Evolutionary conservation across 2,888 invertebrate genomes (phyloP).

Genomic region (Ctenicera cuprea): DNA sequence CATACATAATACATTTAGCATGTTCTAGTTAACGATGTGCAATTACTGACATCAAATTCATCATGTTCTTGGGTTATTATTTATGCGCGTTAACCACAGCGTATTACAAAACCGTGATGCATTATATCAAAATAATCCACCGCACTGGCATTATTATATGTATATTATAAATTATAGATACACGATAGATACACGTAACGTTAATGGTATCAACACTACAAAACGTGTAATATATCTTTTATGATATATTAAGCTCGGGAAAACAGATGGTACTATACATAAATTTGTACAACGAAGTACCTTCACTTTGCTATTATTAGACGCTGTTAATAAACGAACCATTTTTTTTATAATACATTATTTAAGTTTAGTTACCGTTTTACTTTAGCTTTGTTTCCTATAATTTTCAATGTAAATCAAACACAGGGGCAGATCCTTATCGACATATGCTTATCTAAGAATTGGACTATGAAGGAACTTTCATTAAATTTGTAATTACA

Average conservation of each 20-base stretch:
- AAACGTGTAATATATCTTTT: slow-evolving; percentile 40
- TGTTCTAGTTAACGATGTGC: slow-evolving; percentile 34
- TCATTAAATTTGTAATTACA: no score
- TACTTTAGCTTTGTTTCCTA: neutral
- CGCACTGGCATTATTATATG: slow-evolving; percentile 38
- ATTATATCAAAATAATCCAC: slow-evolving; percentile 41
- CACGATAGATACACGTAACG: slow-evolving; percentile 39
- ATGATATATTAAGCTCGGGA: slow-evolving; percentile 38
- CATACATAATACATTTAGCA: slow-evolving; percentile 15
- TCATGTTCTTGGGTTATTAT: slow-evolving; percentile 30
- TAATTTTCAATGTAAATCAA: slow-evolving; percentile 3
- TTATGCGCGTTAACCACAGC: slow-evolving; percentile 37
- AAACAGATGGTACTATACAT: slow-evolving; percentile 14
- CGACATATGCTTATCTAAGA: neutral
- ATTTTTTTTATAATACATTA: no score
- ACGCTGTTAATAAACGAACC: neutral
- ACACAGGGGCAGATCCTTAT: neutral
- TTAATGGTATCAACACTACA: slow-evolving; percentile 43
- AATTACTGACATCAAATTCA: slow-evolving; percentile 38
- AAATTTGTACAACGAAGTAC: slow-evolving; percentile 4
- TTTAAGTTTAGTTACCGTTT: neutral
- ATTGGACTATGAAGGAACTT: neutral
- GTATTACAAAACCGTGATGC: slow-evolving; percentile 34
- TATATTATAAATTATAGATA: slow-evolving; percentile 44
- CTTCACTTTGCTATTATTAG: neutral